Base-by-base conservation (phyloP, 2,797 vertebrate species). In the Lerista edwardsae region DNA sequence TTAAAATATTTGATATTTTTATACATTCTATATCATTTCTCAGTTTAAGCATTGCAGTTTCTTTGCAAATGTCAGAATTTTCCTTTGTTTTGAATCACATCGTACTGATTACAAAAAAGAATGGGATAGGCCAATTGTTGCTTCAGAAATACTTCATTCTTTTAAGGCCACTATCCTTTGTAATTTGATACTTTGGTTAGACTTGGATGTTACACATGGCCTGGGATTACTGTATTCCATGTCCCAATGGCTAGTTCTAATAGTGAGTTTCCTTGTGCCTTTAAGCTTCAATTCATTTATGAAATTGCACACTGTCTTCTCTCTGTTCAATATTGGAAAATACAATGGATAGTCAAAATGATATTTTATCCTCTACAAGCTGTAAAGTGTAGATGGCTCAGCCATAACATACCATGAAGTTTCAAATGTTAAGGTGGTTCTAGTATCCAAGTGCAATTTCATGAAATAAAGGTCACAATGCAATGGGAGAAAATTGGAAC, bases 281-380 rank as follows among this genome's bases (percentile, higher is more conserved):
- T 55, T 88, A 93, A 94, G 71, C 78, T 83, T 90, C 90, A 83
- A 84, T 94, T 90, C 93, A 93, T 90, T 92, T 90, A 86, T 44
- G 87, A 93, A 91, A 92, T 93, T 94, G 92, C 90, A 93, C 91
- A 93, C 87, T 87, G 88, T 91, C 88, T 93, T 92, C 92, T 93
- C 86, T 89, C 91, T 86, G 90, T 89, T 93, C 90, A 93, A 91
- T 85, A 92, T 93, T 89, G 93, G 89, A 87, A 94, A 92, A 90
- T 91, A 81, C 75, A 93, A 92, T 89, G 92, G 87, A 65, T 88
- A 89, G 90, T 94, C 90, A 90, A 93, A 92, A 94, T 85, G 90
- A 91, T 5, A 93, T 94, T 57, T 91, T 93, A 79, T 86, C 92
- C 27, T 88, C 78, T 86, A 81, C 85, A 90, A 93, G 78, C 93